phyloP scores from a whole-genome alignment of 2,888 invertebrate species.

The Cryptophagus acutangulus region DNA sequence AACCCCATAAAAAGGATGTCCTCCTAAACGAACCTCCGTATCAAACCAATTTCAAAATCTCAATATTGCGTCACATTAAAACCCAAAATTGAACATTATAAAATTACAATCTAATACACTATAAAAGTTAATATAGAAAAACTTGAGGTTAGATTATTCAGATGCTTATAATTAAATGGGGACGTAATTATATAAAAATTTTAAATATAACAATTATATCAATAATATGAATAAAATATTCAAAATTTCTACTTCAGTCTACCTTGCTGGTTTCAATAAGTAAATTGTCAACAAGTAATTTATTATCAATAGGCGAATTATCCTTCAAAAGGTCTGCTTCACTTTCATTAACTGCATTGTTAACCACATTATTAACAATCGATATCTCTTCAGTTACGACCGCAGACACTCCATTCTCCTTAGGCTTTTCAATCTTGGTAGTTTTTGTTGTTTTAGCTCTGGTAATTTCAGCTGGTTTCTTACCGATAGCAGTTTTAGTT shows the following conservation, averaged over 20 bases:
- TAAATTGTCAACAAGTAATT: constrained; percentile 38
- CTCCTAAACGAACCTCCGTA: no score
- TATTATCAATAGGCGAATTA: constrained; percentile 44
- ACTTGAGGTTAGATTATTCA: constrained; percentile 34
- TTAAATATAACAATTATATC: constrained; percentile 10
- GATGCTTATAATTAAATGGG: background rate
- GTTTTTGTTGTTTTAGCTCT: constrained; percentile 31
- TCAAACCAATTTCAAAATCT: no score
- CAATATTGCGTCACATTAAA: no score
- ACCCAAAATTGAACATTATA: no score
- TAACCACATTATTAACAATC: constrained; percentile 25
- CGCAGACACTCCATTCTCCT: constrained; percentile 37
- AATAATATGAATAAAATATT: constrained; percentile 23
- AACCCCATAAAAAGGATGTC: no score
- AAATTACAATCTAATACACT: background rate
- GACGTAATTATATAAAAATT: constrained; percentile 17
- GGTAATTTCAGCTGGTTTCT: constrained; percentile 33
- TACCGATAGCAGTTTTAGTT: constrained; percentile 35
- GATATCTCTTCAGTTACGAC: constrained; percentile 32
- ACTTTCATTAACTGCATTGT: constrained; percentile 28
- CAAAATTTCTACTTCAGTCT: constrained; percentile 40
- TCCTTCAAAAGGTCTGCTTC: constrained; percentile 41
- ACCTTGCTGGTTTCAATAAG: constrained; percentile 36
- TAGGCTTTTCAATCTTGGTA: constrained; percentile 38
- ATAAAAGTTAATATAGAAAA: constrained; percentile 34